These are phyloP conservation scores for Scaptomyza montana DNA, from an alignment of 1,140 invertebrate genomes.

Conservation along the genomic window DNA sequence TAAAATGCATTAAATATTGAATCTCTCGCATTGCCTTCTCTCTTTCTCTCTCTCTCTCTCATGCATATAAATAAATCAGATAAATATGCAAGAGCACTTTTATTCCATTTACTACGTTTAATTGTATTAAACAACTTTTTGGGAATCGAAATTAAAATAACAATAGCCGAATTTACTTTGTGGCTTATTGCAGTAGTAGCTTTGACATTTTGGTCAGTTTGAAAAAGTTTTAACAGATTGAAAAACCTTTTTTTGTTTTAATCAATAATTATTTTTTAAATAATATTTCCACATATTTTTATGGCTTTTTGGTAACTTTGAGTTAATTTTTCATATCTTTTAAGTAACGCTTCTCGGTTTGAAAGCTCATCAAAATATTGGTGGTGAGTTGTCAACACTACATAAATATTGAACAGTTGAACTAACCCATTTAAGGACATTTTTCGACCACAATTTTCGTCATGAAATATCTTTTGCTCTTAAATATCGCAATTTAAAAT, in stretches of 20 bases:
- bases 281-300: no score
- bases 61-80: constrained; percentile 68
- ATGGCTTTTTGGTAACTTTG: no score
- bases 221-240: neutral
- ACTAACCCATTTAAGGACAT: constrained; percentile 8
- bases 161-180: neutral
- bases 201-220: neutral
- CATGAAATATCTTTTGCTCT: neutral
- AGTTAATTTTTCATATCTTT: no score
- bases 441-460: neutral
- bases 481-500: constrained; percentile 64
- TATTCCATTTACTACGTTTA: constrained; percentile 1
- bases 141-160: neutral
- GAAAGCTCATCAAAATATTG: no score
- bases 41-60: constrained; percentile 5
- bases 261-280: no score
- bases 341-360: no score
- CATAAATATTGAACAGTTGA: constrained; percentile 29
- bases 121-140: constrained; percentile 12
- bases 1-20: constrained; percentile 69
- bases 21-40: constrained; percentile 7
- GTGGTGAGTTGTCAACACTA: neutral
- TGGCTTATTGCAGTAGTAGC: neutral
- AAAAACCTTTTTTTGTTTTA: no score
- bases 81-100: neutral